A percentile compares a stretch with the other conserved stretches of the same genome.
Conservation (phyloP, 2,797 vertebrate species). For the Natrix natrix region DNA sequence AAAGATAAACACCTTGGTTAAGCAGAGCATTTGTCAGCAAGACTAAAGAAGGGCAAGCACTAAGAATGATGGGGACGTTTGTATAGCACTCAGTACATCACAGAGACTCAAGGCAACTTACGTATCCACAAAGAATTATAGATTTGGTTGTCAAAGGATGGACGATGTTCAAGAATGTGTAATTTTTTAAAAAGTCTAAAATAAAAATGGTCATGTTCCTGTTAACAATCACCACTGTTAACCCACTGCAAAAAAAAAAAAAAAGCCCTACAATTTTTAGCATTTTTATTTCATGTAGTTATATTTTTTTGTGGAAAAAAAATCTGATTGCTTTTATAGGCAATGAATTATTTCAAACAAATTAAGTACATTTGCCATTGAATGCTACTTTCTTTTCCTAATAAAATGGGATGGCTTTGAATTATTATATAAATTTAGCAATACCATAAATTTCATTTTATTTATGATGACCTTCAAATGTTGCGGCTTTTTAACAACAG, state of each 20-base stretch:
- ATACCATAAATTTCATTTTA: background rate
- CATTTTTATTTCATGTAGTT: background rate
- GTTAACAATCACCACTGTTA: background rate
- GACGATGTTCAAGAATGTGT: background rate
- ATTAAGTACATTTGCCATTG: background rate
- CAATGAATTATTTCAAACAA: background rate
- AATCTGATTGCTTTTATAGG: background rate
- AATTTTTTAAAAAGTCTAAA: background rate
- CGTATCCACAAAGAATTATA: background rate
- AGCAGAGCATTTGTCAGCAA: background rate
- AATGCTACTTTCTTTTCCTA: background rate
- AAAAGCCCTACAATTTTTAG: background rate
- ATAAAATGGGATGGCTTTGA: background rate
- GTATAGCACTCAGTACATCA: background rate
- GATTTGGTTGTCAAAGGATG: background rate
- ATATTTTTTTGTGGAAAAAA: background rate
- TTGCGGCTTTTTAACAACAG: background rate
- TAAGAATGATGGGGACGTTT: background rate
- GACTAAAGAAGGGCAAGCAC: background rate
- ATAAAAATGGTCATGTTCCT: background rate
- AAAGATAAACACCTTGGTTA: background rate
- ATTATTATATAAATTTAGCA: background rate
- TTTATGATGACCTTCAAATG: background rate
- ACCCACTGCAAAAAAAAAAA: background rate
- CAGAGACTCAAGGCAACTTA: background rate